These are phyloP conservation scores for Mythimna pallens DNA, from an alignment of 2,888 invertebrate genomes.

Conservation along the genomic window DNA sequence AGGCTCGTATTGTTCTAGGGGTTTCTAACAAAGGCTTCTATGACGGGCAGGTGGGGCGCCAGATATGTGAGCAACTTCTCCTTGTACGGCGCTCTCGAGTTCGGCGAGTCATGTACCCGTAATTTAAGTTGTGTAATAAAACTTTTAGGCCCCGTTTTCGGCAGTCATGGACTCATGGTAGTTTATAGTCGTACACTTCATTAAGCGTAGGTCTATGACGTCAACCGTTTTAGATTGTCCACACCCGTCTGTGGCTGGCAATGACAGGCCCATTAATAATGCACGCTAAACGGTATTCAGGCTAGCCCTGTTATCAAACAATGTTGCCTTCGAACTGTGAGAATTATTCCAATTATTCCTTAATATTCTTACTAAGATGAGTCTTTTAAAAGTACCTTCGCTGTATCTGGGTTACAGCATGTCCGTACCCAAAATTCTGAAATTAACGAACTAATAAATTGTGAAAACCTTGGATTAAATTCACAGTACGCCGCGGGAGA, in stretches of 20 bases:
- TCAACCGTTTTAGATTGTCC: constrained; percentile 36
- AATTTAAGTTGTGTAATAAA: constrained; percentile 80
- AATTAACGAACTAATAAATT: constrained; percentile 58
- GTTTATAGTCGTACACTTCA: constrained; percentile 54
- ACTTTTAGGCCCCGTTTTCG: constrained; percentile 64
- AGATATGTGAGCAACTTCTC: constrained; percentile 59
- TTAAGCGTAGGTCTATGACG: constrained; percentile 51
- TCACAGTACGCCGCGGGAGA: constrained; percentile 55
- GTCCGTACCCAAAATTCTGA: constrained; percentile 34
- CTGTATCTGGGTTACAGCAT: constrained; percentile 5
- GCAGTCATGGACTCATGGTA: constrained; percentile 51
- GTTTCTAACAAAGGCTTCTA: constrained; percentile 64
- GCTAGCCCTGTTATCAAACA: constrained; percentile 21
- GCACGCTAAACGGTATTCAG: constrained; percentile 15
- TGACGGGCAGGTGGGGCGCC: constrained; percentile 64
- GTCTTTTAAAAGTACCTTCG: background rate
- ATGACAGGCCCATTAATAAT: constrained; percentile 47
- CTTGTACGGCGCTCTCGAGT: constrained; percentile 32
- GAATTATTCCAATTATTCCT: constrained; percentile 15
- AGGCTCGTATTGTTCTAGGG: constrained; percentile 61
- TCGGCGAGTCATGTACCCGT: constrained; percentile 78
- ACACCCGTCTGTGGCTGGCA: constrained; percentile 20
- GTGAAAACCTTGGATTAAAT: constrained; percentile 55
- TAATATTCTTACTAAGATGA: constrained; percentile 12
- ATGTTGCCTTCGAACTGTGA: background rate